A percentile compares a stretch with the other conserved stretches of the same genome.
These are phyloP conservation scores for Rhagoletis pomonella DNA, from an alignment of 1,140 invertebrate species.

Conservation along the genomic window DNA sequence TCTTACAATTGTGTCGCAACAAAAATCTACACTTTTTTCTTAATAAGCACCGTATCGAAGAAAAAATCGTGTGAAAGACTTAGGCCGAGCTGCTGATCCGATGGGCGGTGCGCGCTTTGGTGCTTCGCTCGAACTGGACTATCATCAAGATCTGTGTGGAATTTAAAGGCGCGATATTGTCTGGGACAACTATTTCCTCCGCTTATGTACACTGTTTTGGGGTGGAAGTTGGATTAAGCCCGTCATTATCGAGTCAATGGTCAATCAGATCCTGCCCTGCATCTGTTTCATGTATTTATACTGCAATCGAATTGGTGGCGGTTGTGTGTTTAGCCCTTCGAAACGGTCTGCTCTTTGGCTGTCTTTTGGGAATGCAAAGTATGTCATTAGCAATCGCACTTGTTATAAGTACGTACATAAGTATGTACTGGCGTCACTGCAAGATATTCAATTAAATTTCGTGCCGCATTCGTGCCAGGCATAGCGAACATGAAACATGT, in stretches of 20 bases:
- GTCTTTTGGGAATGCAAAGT: conserved; percentile 46
- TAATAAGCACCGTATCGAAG: no score
- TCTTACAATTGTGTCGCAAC: no score
- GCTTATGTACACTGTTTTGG: neutral
- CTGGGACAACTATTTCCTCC: neutral
- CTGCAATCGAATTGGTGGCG: neutral
- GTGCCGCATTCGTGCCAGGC: conserved; percentile 16
- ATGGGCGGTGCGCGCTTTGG: neutral
- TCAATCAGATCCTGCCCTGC: no score
- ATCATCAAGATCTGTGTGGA: neutral
- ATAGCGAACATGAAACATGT: conserved; percentile 49
- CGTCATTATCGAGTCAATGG: neutral
- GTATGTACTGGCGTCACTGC: conserved; percentile 15
- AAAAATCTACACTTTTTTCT: no score
- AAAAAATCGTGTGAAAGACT: no score
- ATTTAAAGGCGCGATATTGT: no score
- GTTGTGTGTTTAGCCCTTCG: neutral
- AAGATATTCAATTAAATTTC: conserved; percentile 37
- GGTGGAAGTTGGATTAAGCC: neutral
- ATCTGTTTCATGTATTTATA: neutral
- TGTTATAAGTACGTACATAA: neutral
- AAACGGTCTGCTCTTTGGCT: neutral
- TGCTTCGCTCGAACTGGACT: no score
- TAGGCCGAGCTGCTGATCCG: neutral
- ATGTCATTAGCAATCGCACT: conserved; percentile 44